phyloP scores from a whole-genome alignment of 2,797 vertebrate species.

The Mergus octosetaceus region DNA sequence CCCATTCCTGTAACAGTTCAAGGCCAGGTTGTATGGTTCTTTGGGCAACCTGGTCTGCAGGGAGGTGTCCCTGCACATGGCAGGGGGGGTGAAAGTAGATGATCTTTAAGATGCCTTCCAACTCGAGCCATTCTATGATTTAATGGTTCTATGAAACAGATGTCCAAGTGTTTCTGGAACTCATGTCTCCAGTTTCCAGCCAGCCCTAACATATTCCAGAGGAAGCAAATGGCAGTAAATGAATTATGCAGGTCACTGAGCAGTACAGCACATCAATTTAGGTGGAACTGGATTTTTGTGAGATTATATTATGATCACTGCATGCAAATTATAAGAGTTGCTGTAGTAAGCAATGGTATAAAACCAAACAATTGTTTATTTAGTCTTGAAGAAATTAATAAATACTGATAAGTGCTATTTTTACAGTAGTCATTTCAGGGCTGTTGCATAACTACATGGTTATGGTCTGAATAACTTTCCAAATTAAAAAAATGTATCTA shows the following conservation, averaged over 20 bases:
- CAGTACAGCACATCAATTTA: accelerated
- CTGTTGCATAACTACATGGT: not conserved
- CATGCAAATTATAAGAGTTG: not conserved
- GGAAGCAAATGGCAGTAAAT: not conserved
- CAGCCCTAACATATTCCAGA: accelerated
- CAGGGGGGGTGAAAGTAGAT: no score
- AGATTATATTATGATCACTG: not conserved
- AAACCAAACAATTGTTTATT: not conserved
- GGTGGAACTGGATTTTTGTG: not conserved
- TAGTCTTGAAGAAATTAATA: not conserved
- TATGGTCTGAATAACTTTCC: not conserved
- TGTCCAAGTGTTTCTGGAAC: not conserved
- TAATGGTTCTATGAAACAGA: not conserved
- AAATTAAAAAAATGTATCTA: not conserved
- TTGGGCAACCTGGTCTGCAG: no score
- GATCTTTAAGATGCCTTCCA: no score
- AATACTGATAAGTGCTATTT: not conserved
- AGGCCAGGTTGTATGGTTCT: no score
- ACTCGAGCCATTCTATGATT: no score
- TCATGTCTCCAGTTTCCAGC: not conserved
- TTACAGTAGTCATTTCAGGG: not conserved
- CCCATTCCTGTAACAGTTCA: no score
- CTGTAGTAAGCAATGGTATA: not conserved
- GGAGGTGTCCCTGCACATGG: no score
- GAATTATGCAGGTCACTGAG: not conserved